Conservation (phyloP, 2,797 vertebrate genomes). For the Toxotes lorentzi region DNA sequence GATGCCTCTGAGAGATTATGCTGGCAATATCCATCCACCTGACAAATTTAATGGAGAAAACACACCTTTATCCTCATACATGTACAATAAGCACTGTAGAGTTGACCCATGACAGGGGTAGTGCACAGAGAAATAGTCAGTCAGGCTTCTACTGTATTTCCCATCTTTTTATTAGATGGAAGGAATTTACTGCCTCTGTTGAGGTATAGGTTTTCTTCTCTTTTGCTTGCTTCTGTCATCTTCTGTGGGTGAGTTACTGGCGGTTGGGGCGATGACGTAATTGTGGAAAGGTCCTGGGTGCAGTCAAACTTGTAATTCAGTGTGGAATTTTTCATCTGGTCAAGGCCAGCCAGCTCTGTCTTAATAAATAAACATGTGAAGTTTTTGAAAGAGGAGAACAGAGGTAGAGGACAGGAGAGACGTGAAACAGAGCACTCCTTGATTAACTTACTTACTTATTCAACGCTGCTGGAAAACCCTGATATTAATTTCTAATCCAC, state of each 20-base stretch:
- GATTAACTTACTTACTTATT: conserved; percentile 28
- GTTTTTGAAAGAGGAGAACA: conserved; percentile 52
- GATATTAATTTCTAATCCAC: conserved; percentile 63
- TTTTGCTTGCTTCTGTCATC: conserved; percentile 60
- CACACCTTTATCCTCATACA: conserved; percentile 11
- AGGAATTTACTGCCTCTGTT: conserved; percentile 54
- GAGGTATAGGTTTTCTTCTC: conserved; percentile 37
- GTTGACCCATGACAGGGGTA: conserved; percentile 16
- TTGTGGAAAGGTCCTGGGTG: conserved; percentile 73
- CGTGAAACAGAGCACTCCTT: conserved; percentile 28
- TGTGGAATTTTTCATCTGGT: conserved; percentile 80
- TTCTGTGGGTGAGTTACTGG: conserved; percentile 69
- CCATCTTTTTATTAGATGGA: conserved; percentile 44
- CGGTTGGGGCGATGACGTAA: conserved; percentile 76
- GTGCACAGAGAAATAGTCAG: conserved; percentile 10
- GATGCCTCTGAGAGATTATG: conserved; percentile 31
- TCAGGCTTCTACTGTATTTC: conserved; percentile 7
- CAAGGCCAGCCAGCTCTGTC: conserved; percentile 60
- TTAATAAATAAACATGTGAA: conserved; percentile 77
- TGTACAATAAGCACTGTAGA: neutral
- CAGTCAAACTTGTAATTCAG: conserved; percentile 80
- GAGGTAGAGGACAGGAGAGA: conserved; percentile 23
- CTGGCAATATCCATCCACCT: conserved; percentile 46
- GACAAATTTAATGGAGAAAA: conserved; percentile 48
- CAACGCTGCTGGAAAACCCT: conserved; percentile 34